Evolutionary conservation across 2,797 vertebrate species (phyloP).

Genomic region (Sparidentex hasta): DNA sequence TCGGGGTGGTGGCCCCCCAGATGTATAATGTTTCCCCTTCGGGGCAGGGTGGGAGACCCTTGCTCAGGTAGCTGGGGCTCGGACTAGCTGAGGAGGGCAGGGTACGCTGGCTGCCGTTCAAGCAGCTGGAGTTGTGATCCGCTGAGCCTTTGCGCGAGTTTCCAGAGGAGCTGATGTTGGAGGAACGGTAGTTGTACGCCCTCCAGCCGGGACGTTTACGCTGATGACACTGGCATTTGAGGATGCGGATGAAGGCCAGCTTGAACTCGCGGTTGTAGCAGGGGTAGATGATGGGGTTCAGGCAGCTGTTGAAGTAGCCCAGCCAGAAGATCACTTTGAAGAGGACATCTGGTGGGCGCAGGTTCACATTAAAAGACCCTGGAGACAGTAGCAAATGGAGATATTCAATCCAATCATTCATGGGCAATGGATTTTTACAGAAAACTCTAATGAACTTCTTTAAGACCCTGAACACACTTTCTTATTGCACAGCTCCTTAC

Average conservation of each 20-base stretch:
- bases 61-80: conserved; percentile 90
- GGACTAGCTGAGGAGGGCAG: conserved; percentile 90
- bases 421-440: neutral
- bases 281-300: conserved; percentile 97
- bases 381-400: conserved; percentile 34
- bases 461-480: neutral
- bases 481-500: neutral
- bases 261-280: conserved; percentile 96
- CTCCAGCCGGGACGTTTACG: conserved; percentile 88
- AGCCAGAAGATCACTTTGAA: conserved; percentile 97
- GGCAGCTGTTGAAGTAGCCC: conserved; percentile 97
- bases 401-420: neutral
- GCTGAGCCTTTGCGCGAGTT: conserved; percentile 89
- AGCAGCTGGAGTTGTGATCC: conserved; percentile 89
- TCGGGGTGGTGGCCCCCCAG: conserved; percentile 82
- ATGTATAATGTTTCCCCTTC: conserved; percentile 85
- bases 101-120: conserved; percentile 93
- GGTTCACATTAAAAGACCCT: conserved; percentile 93
- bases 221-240: conserved; percentile 92
- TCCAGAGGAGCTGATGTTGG: conserved; percentile 89
- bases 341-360: conserved; percentile 91
- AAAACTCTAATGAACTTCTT: neutral
- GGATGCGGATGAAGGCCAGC: conserved; percentile 95
- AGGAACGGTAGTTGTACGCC: conserved; percentile 92
- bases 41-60: conserved; percentile 81